A percentile compares a stretch with the other conserved stretches of the same genome.
These are phyloP conservation scores for Aviceda subcristata DNA, from an alignment of 2,113 vertebrate species.

Conservation along the genomic window DNA sequence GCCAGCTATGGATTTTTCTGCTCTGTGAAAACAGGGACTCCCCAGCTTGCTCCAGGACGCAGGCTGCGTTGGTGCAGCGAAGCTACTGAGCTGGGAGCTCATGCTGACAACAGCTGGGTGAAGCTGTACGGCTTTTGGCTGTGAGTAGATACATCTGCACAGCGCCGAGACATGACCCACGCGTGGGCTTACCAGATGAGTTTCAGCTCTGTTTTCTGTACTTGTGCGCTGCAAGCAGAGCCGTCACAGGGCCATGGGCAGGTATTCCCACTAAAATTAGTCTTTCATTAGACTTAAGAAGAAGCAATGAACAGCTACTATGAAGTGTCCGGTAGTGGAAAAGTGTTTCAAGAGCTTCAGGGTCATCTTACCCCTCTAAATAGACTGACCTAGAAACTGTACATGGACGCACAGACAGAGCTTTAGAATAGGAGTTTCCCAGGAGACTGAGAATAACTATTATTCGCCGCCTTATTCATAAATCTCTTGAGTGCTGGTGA, in stretches of 20 bases:
- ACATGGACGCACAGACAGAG: neutral
- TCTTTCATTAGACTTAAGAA: neutral
- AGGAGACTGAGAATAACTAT: neutral
- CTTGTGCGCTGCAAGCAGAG: neutral
- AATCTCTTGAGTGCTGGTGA: neutral
- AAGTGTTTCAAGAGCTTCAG: neutral
- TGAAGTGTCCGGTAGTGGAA: neutral
- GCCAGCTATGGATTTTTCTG: neutral
- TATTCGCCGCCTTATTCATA: neutral
- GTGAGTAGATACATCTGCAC: neutral
- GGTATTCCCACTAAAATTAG: neutral
- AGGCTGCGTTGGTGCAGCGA: neutral
- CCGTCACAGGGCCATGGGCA: neutral
- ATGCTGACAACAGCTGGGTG: neutral
- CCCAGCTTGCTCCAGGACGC: neutral
- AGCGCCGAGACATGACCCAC: neutral
- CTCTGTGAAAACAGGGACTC: neutral
- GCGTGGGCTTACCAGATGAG: accelerated
- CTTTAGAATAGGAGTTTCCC: neutral
- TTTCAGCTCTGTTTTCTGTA: neutral
- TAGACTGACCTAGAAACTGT: neutral
- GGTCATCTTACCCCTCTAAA: neutral
- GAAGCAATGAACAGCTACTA: neutral
- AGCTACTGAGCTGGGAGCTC: neutral
- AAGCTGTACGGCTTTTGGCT: neutral